Conservation (phyloP, 1,140 invertebrate genomes). For the Thereuonema tuberculata region DNA sequence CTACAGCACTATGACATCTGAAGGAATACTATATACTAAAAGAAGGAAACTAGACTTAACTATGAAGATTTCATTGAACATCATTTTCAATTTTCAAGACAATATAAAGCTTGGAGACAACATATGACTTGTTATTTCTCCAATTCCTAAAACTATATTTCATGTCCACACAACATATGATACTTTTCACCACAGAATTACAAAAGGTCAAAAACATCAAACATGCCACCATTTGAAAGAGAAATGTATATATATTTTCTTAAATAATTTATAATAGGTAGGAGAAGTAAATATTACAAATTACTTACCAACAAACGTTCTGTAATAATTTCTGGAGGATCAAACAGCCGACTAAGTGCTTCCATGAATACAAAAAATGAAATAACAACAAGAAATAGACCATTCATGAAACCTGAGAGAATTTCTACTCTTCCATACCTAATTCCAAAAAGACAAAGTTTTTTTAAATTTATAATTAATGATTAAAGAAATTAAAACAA, state of each 20-base stretch:
- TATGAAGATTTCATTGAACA: too few species aligned
- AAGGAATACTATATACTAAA: too few species aligned
- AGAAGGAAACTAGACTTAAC: too few species aligned
- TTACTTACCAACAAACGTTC: constrained; percentile 37
- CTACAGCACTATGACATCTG: too few species aligned
- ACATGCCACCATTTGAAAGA: neutral
- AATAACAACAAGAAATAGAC: constrained; percentile 43
- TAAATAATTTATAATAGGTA: constrained; percentile 1
- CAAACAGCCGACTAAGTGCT: constrained; percentile 37
- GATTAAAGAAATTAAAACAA: too few species aligned
- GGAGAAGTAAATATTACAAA: neutral
- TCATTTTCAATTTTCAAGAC: too few species aligned
- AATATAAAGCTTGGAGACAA: too few species aligned
- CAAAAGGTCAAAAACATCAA: neutral
- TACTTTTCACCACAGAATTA: too few species aligned
- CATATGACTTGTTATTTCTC: too few species aligned
- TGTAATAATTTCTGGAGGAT: constrained; percentile 43
- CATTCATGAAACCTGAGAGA: constrained; percentile 45
- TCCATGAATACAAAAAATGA: constrained; percentile 42
- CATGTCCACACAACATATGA: too few species aligned
- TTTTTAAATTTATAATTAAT: neutral
- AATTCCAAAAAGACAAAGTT: constrained; percentile 11
- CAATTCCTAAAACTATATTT: neutral
- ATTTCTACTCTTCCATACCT: constrained; percentile 43
- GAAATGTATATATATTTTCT: constrained; percentile 9